Conservation (phyloP, 2,888 invertebrate species). For the Protonemura montana region DNA sequence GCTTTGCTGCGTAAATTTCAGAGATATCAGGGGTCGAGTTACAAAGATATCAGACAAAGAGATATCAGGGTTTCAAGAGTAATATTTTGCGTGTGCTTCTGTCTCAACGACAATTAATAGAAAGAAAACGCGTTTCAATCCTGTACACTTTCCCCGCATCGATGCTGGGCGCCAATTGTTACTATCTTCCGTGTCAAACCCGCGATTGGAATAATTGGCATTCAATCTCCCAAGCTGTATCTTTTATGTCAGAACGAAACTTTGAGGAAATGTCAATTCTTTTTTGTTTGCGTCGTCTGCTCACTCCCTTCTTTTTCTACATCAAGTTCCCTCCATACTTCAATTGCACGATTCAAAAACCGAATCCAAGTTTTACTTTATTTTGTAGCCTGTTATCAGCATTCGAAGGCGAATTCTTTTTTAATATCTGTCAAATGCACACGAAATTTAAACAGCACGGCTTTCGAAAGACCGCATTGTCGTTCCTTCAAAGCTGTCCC, state of each 20-base stretch:
- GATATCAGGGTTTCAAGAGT: no score
- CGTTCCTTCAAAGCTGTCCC: slow-evolving; percentile 49
- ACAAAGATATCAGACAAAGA: no score
- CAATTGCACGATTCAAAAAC: slow-evolving; percentile 27
- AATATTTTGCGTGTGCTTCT: no score
- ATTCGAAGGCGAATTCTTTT: slow-evolving; percentile 49
- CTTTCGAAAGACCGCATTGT: slow-evolving; percentile 48
- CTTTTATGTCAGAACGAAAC: not conserved
- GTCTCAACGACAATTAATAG: no score
- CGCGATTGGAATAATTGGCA: not conserved
- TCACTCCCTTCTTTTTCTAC: not conserved
- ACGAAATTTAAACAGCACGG: slow-evolving; percentile 51
- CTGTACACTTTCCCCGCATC: no score
- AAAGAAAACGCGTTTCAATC: no score
- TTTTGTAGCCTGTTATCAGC: slow-evolving; percentile 50
- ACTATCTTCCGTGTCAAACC: no score
- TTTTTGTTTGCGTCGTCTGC: not conserved
- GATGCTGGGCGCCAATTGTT: no score
- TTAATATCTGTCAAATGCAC: slow-evolving; percentile 51
- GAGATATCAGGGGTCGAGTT: no score
- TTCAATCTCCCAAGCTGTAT: not conserved
- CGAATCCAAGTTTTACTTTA: slow-evolving; percentile 42
- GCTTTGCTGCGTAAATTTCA: no score
- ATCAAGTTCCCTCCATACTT: slow-evolving; percentile 28
- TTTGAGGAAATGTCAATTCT: slow-evolving; percentile 39